A percentile compares a stretch with the other conserved stretches of the same genome.
Conservation (phyloP, 2,797 vertebrate genomes). For the Oreonectes daqikongensis region DNA sequence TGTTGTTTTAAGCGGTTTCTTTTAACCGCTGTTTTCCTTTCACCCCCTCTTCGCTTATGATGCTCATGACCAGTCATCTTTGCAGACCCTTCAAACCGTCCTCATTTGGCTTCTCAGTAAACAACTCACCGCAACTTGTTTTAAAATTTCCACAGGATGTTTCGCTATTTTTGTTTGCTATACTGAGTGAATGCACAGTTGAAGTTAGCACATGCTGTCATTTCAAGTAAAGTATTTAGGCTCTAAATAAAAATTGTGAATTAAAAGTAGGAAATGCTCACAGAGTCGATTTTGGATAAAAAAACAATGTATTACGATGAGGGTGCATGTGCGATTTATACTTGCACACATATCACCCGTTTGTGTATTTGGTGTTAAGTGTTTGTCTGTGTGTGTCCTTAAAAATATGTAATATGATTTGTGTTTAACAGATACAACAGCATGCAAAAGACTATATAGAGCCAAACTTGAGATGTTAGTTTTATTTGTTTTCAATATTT, state of each 20-base stretch:
- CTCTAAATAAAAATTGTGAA: neutral
- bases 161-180: constrained; percentile 10
- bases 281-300: too few relatives aligned
- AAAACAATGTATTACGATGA: too few relatives aligned
- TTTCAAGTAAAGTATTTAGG: neutral
- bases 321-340: neutral
- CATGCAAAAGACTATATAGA: neutral
- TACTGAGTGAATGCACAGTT: neutral
- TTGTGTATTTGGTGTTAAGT: neutral
- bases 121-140: constrained; percentile 21
- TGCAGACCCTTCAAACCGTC: neutral
- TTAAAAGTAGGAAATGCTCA: neutral
- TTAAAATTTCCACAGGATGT: constrained; percentile 55
- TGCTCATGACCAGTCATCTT: constrained; percentile 22
- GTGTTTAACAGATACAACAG: neutral
- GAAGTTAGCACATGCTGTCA: neutral
- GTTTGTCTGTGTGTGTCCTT: neutral
- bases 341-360: neutral
- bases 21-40: constrained; percentile 3
- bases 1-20: constrained; percentile 16
- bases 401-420: neutral
- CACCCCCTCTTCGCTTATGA: neutral
- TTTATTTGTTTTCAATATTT: neutral
- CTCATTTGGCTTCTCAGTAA: constrained; percentile 29
- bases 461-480: neutral